A percentile compares a stretch with the other conserved stretches of the same genome.
Evolutionary conservation across 2,113 vertebrate species (phyloP).

Genomic region (Tupaia tana): DNA sequence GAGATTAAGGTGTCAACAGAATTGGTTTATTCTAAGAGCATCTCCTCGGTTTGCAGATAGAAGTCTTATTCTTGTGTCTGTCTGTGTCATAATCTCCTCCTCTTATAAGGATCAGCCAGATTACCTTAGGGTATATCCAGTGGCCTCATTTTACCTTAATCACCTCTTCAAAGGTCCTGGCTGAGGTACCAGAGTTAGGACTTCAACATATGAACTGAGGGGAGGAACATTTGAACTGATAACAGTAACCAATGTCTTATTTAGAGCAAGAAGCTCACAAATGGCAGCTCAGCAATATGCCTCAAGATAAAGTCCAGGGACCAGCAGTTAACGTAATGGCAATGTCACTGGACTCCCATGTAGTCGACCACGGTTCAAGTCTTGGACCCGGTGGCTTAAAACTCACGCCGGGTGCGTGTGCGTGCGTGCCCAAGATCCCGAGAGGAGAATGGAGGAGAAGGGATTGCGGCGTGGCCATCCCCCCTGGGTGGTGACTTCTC

Average conservation of each 20-base stretch:
- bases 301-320: not conserved
- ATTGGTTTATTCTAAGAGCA: constrained; percentile 3
- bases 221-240: not conserved
- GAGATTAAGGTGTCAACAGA: not conserved
- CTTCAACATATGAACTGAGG: not conserved
- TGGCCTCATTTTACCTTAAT: constrained; percentile 19
- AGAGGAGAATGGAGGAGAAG: too few relatives aligned
- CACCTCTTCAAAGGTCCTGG: not conserved
- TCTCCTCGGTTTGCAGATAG: not conserved
- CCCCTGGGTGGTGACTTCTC: too few relatives aligned
- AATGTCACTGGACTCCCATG: too few relatives aligned
- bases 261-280: not conserved
- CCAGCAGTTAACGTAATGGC: too few relatives aligned
- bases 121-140: not conserved
- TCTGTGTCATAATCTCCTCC: not conserved
- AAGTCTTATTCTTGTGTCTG: not conserved
- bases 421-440: too few relatives aligned
- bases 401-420: too few relatives aligned
- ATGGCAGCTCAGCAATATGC: not conserved
- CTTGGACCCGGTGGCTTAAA: too few relatives aligned
- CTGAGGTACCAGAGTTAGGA: not conserved
- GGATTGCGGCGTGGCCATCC: too few relatives aligned
- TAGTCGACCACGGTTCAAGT: too few relatives aligned
- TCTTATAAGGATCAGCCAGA: not conserved
- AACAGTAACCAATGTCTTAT: not conserved